phyloP scores from a whole-genome alignment of 2,113 vertebrate species.

The Plecturocebus donacophilus region DNA sequence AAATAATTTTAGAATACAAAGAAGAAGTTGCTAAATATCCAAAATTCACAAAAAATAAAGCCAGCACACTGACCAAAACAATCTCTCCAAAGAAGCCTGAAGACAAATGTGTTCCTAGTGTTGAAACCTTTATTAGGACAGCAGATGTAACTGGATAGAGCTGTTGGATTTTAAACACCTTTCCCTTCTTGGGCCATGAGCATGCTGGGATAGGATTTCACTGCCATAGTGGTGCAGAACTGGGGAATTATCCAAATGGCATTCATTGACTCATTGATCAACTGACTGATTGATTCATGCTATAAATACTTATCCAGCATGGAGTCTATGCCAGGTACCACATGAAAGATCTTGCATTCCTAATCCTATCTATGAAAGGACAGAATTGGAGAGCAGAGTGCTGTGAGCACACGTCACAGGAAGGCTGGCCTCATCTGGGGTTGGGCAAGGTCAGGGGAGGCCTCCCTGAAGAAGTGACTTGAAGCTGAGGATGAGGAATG shows the following conservation, averaged over 20 bases:
- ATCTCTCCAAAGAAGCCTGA: neutral
- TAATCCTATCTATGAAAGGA: too few relatives aligned
- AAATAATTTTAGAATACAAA: neutral
- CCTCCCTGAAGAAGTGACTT: neutral
- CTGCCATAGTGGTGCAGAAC: neutral
- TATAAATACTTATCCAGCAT: neutral
- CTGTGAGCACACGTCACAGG: rapidly evolving
- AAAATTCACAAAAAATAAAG: neutral
- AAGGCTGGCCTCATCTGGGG: rapidly evolving
- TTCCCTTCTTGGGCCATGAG: neutral
- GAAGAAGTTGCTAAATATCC: neutral
- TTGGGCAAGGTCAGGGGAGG: rapidly evolving
- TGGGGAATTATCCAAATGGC: neutral
- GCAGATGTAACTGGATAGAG: rapidly evolving
- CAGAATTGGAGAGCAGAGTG: neutral
- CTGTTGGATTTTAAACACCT: neutral
- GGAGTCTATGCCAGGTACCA: neutral
- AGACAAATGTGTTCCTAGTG: neutral
- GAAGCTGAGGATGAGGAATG: rapidly evolving
- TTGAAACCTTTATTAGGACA: rapidly evolving
- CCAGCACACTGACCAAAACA: neutral
- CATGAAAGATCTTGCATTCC: neutral
- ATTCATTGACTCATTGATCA: neutral
- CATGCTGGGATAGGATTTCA: neutral
- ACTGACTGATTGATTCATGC: neutral